Base-by-base conservation (phyloP, 2,888 invertebrate genomes). In the Vanessa cardui region DNA sequence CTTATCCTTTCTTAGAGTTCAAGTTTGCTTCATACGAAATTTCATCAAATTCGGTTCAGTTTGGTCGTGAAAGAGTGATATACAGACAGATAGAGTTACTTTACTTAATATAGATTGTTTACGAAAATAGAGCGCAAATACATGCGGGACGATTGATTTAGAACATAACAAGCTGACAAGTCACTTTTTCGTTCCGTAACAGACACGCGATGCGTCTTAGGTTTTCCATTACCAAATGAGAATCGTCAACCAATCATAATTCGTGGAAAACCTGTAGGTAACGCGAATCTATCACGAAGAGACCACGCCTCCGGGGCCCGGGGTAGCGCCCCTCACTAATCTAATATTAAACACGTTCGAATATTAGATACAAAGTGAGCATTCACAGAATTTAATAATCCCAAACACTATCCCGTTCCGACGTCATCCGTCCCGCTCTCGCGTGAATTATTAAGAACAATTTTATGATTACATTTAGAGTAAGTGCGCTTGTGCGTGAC, bases 311-410 rank as follows among this genome's bases (percentile, higher is more conserved):
- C 72, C 72, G 81, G 86, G 81, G 77, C 72, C 69, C 77, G 79
- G 78, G 77, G 77, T 79, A 77, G 77, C 82, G 81, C 86, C 89
- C 88, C 86, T 76, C 76, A 81, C 86, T 92, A 91, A 92, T 92
- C 91, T 89, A 92, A 92, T 92, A 92, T 92, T 92, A 90, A 92
- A 90, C 89, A 89, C 91, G 89, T 90, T 89, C 90, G 86, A 86
- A 92, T 91, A 92, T 91, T 92, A 91, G 90, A 92, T 90, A 92
- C 92, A 92, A 91, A 91, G 88, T 91, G 92, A 91, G 83, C 91
- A 92, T 91, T 92, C 91, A 89, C 89, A 86, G 90, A 92, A 92
- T 92, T 92, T 91, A 91, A 92, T 92, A 92, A 92, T 89, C 90
- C 85, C 86, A 82, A 47, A 52, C 60, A 83, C 72, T 58, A 9